Percentiles rank a stretch among this genome's conserved stretches.
Conservation (phyloP, 2,888 invertebrate species). For the Catocala nupta region DNA sequence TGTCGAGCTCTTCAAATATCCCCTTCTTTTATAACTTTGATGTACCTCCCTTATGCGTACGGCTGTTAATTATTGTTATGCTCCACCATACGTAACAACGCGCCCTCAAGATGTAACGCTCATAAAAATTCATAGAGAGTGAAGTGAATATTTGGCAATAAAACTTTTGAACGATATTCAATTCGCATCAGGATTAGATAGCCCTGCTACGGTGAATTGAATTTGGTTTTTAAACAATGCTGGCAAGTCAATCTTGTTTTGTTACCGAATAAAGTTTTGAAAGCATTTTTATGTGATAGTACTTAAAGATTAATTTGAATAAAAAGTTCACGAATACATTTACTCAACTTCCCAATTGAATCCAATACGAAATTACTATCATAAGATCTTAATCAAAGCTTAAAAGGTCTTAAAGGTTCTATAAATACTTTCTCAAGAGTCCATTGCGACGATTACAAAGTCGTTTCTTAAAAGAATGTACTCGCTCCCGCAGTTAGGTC, state of each 20-base stretch:
- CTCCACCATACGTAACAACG: constrained; percentile 75
- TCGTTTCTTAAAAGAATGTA: constrained; percentile 52
- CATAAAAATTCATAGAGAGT: constrained; percentile 81
- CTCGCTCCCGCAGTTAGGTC: constrained; percentile 44
- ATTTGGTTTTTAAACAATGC: constrained; percentile 45
- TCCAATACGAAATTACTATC: constrained; percentile 21
- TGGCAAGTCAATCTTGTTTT: neutral
- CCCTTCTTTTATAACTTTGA: constrained; percentile 84
- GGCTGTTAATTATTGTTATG: constrained; percentile 85
- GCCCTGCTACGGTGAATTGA: constrained; percentile 8
- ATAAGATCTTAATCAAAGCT: constrained; percentile 27
- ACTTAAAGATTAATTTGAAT: neutral
- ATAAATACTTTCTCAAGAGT: constrained; percentile 47
- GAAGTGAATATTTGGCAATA: constrained; percentile 71
- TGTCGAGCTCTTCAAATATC: constrained; percentile 85
- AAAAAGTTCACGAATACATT: neutral
- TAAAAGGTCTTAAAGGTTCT: constrained; percentile 22
- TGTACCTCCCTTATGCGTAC: constrained; percentile 72
- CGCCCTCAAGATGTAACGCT: constrained; percentile 76
- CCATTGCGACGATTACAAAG: constrained; percentile 53
- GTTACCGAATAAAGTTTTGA: neutral
- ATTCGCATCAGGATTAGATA: constrained; percentile 49
- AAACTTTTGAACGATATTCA: constrained; percentile 62
- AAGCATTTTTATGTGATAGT: neutral
- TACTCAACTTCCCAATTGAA: constrained; percentile 1